phyloP scores from a whole-genome alignment of 2,797 vertebrate species.

The Silurus lanzhouensis region DNA sequence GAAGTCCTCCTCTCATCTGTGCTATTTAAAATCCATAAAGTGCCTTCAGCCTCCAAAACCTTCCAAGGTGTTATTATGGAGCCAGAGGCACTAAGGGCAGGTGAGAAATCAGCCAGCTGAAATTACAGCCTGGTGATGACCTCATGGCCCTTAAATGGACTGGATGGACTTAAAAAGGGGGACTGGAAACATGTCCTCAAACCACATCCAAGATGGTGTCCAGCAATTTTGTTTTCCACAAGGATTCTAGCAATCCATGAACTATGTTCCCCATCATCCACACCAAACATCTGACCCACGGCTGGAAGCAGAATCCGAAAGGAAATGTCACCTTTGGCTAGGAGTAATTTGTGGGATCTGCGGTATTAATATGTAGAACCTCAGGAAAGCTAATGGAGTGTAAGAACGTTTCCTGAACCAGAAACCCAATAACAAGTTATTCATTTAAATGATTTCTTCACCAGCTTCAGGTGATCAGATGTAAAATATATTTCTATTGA shows the following conservation, averaged over 20 bases:
- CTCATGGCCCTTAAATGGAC: neutral
- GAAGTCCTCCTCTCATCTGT: neutral
- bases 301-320: neutral
- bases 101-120: neutral
- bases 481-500: neutral
- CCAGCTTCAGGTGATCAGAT: neutral
- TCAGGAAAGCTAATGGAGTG: conserved; percentile 7
- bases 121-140: neutral
- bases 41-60: neutral
- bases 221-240: neutral
- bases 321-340: neutral
- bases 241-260: neutral
- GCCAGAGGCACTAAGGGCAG: neutral
- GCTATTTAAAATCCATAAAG: neutral
- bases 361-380: neutral
- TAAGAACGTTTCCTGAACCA: neutral
- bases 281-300: neutral
- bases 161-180: neutral
- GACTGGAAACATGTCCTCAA: neutral
- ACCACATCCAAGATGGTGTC: neutral
- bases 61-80: neutral
- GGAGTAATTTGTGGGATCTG: neutral
- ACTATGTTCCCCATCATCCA: neutral
- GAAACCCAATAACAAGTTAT: neutral
- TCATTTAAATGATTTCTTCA: neutral